Evolutionary conservation across 1,140 invertebrate genomes (phyloP).

Genomic region (Marisa cornuarietis): DNA sequence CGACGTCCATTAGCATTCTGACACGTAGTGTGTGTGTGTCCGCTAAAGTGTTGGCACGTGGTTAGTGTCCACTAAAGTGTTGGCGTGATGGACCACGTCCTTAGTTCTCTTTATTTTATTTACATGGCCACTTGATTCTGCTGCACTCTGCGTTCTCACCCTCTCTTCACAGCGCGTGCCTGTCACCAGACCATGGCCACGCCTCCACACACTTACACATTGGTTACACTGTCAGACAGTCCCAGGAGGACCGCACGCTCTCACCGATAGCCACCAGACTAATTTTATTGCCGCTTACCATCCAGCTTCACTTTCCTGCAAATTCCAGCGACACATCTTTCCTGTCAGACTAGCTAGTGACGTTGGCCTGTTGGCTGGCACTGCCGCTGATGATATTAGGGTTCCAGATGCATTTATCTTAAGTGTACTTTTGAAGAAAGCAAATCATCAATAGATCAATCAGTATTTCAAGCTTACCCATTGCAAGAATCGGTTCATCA

Average conservation of each 20-base stretch:
- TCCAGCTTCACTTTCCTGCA: not conserved
- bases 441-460: not conserved
- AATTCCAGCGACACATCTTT: no score
- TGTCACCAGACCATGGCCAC: no score
- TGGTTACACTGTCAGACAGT: constrained; percentile 1
- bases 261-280: not conserved
- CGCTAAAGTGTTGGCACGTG: no score
- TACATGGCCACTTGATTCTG: no score
- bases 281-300: not conserved
- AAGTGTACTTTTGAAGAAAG: not conserved
- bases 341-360: not conserved
- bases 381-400: not conserved
- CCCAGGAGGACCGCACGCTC: no score
- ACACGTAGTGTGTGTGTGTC: no score
- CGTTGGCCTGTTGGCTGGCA: not conserved
- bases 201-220: not conserved
- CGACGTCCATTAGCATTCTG: no score
- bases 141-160: no score
- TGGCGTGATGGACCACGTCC: no score
- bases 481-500: not conserved
- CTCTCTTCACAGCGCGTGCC: no score
- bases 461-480: not conserved
- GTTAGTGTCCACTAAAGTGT: no score
- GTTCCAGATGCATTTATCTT: not conserved
- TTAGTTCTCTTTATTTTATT: no score